Base-by-base conservation (phyloP, 2,888 invertebrate species). In the Mycalesis mineus region DNA sequence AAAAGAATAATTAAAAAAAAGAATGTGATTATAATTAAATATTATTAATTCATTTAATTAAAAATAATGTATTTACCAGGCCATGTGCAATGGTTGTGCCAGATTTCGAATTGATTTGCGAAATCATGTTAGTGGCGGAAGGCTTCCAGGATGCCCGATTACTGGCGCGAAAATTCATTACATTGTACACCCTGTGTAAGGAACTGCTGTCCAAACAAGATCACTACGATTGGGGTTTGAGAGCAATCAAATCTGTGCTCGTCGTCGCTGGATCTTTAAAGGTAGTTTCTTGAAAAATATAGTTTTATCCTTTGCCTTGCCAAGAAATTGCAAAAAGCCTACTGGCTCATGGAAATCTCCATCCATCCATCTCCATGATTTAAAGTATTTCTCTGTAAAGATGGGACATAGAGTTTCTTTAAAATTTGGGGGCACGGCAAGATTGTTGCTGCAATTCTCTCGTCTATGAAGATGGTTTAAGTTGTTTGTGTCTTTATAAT, bases 31-130 rank as follows among this genome's bases (percentile, higher is more conserved):
- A n/a, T n/a, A 22, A 22, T 22, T 22, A 41, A 48, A 39, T 4
- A n/a, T n/a, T n/a, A n/a, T n/a, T n/a, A n/a, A n/a, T 54, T 56
- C 9, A 5, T 22, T 13, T 22, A 14, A 52, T 60, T 31, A 33
- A 7, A 53, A 14, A 13, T 13, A 9, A 49, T 15, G 13, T 51
- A 14, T 13, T 17, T 14, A 14, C 29, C 75, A 95, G 98, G 73
- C 98, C 98, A 0, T 98, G 98, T 79, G 98, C 98, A 57, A 98
- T 98, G 98, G 97, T 98, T 9, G 98, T 98, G 11, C 98, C 98
- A 0, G 98, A 98, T 84, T 97, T 97, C 82, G 98, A 97, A 70
- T 80, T 98, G 72, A 98, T 98, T 79, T 97, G 97, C 82, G 98
- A 98, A 90, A 98, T 98, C 79, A 98, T 98, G 97, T 92, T 98